phyloP scores from a whole-genome alignment of 1,140 invertebrate genomes.

The Drosophila ogumai region DNA sequence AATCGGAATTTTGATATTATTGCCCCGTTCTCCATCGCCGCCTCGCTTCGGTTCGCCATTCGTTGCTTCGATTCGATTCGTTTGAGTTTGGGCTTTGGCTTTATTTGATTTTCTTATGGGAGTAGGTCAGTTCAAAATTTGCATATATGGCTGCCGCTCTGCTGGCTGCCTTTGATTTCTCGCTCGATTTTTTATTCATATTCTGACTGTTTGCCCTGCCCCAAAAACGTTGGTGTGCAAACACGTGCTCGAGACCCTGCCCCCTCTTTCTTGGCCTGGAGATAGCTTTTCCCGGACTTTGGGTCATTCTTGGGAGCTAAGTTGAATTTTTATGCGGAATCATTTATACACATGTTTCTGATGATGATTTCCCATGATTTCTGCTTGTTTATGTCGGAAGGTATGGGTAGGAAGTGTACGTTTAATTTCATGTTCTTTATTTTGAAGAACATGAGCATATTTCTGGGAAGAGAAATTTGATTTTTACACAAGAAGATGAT shows the following conservation, averaged over 20 bases:
- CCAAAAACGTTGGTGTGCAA: conserved; percentile 38
- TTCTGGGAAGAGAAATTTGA: conserved; percentile 1
- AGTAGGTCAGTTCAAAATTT: conserved; percentile 84
- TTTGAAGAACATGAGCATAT: not conserved
- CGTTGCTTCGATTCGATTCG: conserved; percentile 7
- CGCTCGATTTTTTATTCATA: conserved; percentile 79
- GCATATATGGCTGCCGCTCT: conserved; percentile 60
- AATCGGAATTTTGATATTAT: conserved; percentile 43
- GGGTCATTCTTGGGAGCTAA: conserved; percentile 51
- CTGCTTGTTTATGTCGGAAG: not conserved
- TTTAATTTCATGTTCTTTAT: not conserved
- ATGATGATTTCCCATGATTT: conserved; percentile 1
- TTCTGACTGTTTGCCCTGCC: conserved; percentile 60
- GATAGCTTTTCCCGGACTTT: conserved; percentile 39
- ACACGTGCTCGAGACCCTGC: conserved; percentile 25
- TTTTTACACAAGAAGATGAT: not conserved
- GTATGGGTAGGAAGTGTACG: not conserved
- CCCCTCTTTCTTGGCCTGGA: not conserved
- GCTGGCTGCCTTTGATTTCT: conserved; percentile 76
- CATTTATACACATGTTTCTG: conserved; percentile 14
- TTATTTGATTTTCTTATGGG: conserved; percentile 78
- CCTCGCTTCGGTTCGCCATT: conserved; percentile 32
- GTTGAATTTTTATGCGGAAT: conserved; percentile 17
- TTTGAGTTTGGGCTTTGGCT: conserved; percentile 47
- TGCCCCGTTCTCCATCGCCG: conserved; percentile 24